A percentile compares a stretch with the other conserved stretches of the same genome.
phyloP scores from a whole-genome alignment of 1,140 invertebrate genomes.

The silkworm (Bombyx mori) region ASM3026992v2 NC_085130.1:16279501-16280000 shows the following conservation, averaged over 20 bases:
- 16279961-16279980: constrained; percentile 3
- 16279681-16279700: not conserved
- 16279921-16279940: not conserved
- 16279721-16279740: not conserved
- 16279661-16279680: constrained; percentile 1
- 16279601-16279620: not conserved
- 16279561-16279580: constrained; percentile 4
- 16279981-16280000: constrained; percentile 3
- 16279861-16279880: not conserved
- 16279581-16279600: constrained; percentile 7
- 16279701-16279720: not conserved
- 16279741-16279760: constrained; percentile 5
- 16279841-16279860: constrained; percentile 1
- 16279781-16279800: constrained; percentile 1
- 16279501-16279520: constrained; percentile 5
- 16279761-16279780: constrained; percentile 2
- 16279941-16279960: not conserved
- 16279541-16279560: constrained; percentile 2
- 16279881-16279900: not conserved
- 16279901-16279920: not conserved
- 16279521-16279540: constrained; percentile 5
- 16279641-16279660: constrained; percentile 3
- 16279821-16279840: constrained; percentile 4
- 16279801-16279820: constrained; percentile 1
- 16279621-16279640: constrained; percentile 4